Evolutionary conservation across 2,888 invertebrate species (phyloP).

Genomic region (Dryobotodes eremita): DNA sequence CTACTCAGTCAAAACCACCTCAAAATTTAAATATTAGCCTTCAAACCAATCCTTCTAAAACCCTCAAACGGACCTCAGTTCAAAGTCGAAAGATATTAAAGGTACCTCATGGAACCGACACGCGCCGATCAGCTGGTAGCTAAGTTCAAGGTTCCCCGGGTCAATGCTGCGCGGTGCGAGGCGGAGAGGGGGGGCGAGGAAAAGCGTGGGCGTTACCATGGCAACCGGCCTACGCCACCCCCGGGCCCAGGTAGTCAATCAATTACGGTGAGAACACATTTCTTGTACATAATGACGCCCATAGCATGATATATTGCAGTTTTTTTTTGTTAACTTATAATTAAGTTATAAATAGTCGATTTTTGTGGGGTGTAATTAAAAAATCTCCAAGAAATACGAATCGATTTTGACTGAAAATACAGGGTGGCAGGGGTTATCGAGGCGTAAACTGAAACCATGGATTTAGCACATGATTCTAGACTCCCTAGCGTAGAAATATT

Average conservation of each 20-base stretch:
- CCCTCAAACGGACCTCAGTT: slow-evolving; percentile 21
- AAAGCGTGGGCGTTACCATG: slow-evolving; percentile 86
- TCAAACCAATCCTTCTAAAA: neutral
- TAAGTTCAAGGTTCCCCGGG: slow-evolving; percentile 88
- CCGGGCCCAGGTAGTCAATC: slow-evolving; percentile 86
- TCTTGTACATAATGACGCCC: slow-evolving; percentile 64
- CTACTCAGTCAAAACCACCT: neutral
- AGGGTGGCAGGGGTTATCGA: too few relatives aligned
- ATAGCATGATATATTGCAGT: slow-evolving; percentile 51
- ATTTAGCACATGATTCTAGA: too few relatives aligned
- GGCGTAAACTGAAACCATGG: too few relatives aligned
- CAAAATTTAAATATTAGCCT: slow-evolving; percentile 5
- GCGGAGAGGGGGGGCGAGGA: slow-evolving; percentile 51
- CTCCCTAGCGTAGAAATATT: too few relatives aligned
- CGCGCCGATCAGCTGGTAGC: slow-evolving; percentile 83
- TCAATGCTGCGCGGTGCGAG: slow-evolving; percentile 79
- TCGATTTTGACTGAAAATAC: neutral
- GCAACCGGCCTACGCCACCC: slow-evolving; percentile 86
- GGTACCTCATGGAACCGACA: slow-evolving; percentile 58
- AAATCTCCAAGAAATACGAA: neutral
- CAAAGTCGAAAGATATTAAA: slow-evolving; percentile 46
- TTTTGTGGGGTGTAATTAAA: neutral
- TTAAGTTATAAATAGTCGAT: neutral
- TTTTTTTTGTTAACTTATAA: slow-evolving; percentile 10
- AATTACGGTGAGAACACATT: slow-evolving; percentile 82